Conservation (phyloP, 37 sponge, comb jelly and placozoan species). For the Lycopodina hypogea region DNA sequence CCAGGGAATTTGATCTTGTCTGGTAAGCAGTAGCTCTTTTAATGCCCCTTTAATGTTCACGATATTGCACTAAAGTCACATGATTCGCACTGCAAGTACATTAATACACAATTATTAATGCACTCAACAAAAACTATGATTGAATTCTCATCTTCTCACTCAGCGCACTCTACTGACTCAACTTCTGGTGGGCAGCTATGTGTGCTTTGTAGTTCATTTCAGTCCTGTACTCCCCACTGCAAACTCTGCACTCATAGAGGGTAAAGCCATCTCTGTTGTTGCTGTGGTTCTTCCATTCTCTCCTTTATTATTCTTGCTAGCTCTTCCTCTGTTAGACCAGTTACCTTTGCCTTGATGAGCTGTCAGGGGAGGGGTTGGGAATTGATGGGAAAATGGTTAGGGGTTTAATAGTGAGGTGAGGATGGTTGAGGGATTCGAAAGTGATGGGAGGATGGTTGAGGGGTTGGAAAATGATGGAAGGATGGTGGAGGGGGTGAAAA, state of each 20-base stretch:
- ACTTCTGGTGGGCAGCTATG: conserved; percentile 37
- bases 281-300: neutral
- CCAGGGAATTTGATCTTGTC: conserved; percentile 53
- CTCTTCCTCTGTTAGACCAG: too few relatives aligned
- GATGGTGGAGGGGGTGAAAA: too few relatives aligned
- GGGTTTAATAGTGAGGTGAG: too few relatives aligned
- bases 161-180: neutral
- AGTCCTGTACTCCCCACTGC: conserved; percentile 41
- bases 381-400: too few relatives aligned
- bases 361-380: neutral
- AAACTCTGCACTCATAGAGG: conserved; percentile 18
- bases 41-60: conserved; percentile 56
- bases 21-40: conserved; percentile 49
- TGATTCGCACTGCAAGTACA: conserved; percentile 18
- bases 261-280: neutral
- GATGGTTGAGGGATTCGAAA: neutral
- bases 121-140: neutral
- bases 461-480: too few relatives aligned
- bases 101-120: too few relatives aligned
- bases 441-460: neutral
- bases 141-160: neutral
- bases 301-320: too few relatives aligned
- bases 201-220: conserved; percentile 33
- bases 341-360: neutral
- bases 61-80: conserved; percentile 58